Conservation (phyloP, 2,797 vertebrate genomes). For the Florisuga fusca region DNA sequence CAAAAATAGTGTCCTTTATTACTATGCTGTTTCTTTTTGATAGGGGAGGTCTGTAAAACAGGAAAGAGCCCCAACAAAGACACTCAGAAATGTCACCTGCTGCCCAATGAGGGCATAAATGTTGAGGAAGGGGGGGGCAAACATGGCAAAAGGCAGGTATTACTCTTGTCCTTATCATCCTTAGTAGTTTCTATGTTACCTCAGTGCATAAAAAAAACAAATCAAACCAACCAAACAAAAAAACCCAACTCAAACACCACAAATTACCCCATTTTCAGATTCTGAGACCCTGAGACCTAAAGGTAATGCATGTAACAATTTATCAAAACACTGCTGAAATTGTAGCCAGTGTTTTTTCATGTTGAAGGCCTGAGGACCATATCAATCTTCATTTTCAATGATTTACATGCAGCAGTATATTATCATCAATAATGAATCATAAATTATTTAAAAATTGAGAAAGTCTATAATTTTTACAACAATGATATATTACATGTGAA, state of each 20-base stretch:
- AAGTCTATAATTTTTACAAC: not conserved
- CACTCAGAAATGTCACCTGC: conserved; percentile 10
- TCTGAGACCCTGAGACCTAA: not conserved
- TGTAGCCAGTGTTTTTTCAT: conserved; percentile 17
- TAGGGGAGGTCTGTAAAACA: conserved; percentile 65
- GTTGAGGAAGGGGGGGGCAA: not conserved
- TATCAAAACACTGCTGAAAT: conserved; percentile 11
- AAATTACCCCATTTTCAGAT: not conserved
- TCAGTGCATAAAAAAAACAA: not conserved
- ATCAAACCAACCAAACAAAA: not conserved
- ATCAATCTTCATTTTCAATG: conserved; percentile 56
- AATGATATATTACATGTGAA: not conserved
- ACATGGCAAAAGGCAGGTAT: not conserved
- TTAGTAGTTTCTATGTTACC: not conserved
- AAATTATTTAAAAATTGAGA: not conserved
- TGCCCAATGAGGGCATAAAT: not conserved
- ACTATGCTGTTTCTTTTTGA: conserved; percentile 58
- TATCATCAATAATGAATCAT: conserved; percentile 28
- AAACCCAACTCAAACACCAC: not conserved
- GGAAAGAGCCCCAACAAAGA: conserved; percentile 6
- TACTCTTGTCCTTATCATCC: not conserved
- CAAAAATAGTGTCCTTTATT: conserved; percentile 43
- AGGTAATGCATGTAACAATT: conserved; percentile 11
- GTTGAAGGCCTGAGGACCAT: not conserved
- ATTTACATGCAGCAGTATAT: not conserved